Conservation (phyloP, 2,797 vertebrate genomes). For the Poeciliopsis infans region DNA sequence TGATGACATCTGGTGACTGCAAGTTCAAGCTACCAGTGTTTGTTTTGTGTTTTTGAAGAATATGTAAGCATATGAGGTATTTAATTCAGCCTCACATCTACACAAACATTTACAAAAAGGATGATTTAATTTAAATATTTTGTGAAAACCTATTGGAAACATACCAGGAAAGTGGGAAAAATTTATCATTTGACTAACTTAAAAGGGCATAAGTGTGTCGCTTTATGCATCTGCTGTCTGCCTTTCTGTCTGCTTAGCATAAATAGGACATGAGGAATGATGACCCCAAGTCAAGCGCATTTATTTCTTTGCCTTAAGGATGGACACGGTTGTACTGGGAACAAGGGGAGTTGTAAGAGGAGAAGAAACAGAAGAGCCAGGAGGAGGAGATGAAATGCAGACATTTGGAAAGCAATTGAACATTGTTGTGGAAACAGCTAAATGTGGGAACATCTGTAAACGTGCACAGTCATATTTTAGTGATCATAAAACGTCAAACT, state of each 20-base stretch:
- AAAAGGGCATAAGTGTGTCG: slow-evolving; percentile 27
- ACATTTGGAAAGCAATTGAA: slow-evolving; percentile 29
- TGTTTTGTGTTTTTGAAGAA: slow-evolving; percentile 22
- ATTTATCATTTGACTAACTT: slow-evolving; percentile 33
- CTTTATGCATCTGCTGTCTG: slow-evolving; percentile 45
- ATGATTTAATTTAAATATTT: slow-evolving; percentile 39
- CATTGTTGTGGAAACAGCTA: slow-evolving; percentile 48
- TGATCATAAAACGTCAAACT: slow-evolving; percentile 5
- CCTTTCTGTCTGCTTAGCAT: slow-evolving; percentile 38
- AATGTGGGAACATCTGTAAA: slow-evolving; percentile 27
- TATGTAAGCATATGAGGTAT: slow-evolving; percentile 28
- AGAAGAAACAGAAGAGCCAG: slow-evolving; percentile 10
- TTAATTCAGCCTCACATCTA: slow-evolving; percentile 23
- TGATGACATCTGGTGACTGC: slow-evolving; percentile 6
- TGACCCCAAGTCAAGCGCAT: slow-evolving; percentile 62
- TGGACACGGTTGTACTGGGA: slow-evolving; percentile 47
- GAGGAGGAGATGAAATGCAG: slow-evolving; percentile 46
- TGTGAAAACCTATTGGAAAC: slow-evolving; percentile 44
- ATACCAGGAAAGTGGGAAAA: slow-evolving; percentile 38
- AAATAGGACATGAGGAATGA: slow-evolving; percentile 50
- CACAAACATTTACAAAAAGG: slow-evolving; percentile 25
- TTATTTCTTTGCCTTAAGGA: slow-evolving; percentile 46
- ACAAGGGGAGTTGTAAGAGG: slow-evolving; percentile 19
- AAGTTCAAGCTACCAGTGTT: slow-evolving; percentile 3
- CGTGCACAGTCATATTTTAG: neutral